Percentiles rank a stretch among this genome's conserved stretches.
Evolutionary conservation across 1,140 invertebrate genomes (phyloP).

Genomic region (Schlechtendalia chinensis): DNA sequence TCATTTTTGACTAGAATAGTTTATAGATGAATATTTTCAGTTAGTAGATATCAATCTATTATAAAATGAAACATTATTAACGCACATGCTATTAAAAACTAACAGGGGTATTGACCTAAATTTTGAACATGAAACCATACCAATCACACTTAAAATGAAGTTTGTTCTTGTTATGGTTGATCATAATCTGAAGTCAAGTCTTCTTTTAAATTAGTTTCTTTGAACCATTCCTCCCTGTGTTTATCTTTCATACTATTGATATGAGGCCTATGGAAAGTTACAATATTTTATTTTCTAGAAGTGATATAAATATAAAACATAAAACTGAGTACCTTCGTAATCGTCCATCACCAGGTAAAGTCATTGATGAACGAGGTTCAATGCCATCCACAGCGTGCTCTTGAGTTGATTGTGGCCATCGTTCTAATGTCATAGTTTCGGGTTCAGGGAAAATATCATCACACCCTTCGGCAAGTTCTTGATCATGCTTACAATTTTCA

Average conservation of each 20-base stretch:
- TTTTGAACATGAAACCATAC: not conserved
- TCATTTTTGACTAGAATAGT: not conserved
- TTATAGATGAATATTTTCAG: not conserved
- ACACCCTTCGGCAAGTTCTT: constrained; percentile 60
- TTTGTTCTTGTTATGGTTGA: constrained; percentile 3
- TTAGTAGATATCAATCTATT: not conserved
- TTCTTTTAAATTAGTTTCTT: constrained; percentile 46
- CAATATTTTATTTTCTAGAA: not conserved
- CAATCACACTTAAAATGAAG: not conserved
- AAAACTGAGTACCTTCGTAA: constrained; percentile 21
- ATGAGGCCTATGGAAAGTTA: constrained; percentile 2
- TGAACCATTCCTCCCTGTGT: constrained; percentile 12
- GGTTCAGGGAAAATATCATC: constrained; percentile 65
- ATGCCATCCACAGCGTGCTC: not conserved
- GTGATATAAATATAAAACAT: not conserved
- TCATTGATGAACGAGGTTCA: constrained; percentile 43
- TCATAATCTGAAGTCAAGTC: constrained; percentile 37
- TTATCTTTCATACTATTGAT: constrained; percentile 26
- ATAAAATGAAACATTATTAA: not conserved
- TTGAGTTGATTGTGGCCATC: constrained; percentile 56
- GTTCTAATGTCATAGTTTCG: constrained; percentile 71
- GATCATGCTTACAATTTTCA: constrained; percentile 67
- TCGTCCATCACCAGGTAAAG: constrained; percentile 29
- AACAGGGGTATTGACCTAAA: not conserved
- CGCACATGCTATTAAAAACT: not conserved